These are phyloP conservation scores for Netelia melanura DNA, from an alignment of 2,888 invertebrate genomes.

Conservation along the genomic window DNA sequence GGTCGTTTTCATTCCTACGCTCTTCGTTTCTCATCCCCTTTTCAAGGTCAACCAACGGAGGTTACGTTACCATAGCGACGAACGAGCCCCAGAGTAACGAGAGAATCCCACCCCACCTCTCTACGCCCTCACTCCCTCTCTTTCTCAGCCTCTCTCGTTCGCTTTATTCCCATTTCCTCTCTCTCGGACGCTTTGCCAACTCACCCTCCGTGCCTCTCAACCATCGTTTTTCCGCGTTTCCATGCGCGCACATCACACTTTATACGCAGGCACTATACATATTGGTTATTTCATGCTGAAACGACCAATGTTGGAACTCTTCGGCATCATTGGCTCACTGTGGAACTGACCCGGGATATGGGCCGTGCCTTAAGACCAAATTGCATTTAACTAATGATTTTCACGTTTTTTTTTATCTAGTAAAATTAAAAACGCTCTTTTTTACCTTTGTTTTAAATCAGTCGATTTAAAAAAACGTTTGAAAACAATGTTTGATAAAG, in stretches of 20 bases:
- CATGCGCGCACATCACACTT: constrained; percentile 20
- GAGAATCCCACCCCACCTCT: constrained; percentile 56
- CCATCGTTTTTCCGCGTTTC: constrained; percentile 43
- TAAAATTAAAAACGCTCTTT: background rate
- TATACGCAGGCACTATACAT: constrained; percentile 2
- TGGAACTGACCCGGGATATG: too few species aligned
- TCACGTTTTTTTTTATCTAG: background rate
- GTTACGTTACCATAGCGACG: constrained; percentile 79
- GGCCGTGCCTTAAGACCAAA: too few species aligned
- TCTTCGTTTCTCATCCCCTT: constrained; percentile 68
- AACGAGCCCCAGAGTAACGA: constrained; percentile 77
- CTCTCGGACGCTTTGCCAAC: constrained; percentile 24
- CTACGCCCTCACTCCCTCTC: constrained; percentile 21
- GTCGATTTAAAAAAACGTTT: too few species aligned
- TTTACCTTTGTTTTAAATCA: background rate
- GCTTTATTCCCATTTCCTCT: background rate
- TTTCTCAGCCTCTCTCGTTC: constrained; percentile 33
- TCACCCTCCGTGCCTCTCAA: constrained; percentile 6
- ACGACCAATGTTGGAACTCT: background rate
- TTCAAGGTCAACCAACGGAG: constrained; percentile 79
- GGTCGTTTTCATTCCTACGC: constrained; percentile 25
- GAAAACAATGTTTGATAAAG: too few species aligned
- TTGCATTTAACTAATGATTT: background rate
- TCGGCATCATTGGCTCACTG: too few species aligned
- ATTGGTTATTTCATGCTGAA: background rate